Conservation (phyloP, 2,888 invertebrate species). For the Drosophila prostipennis region DNA sequence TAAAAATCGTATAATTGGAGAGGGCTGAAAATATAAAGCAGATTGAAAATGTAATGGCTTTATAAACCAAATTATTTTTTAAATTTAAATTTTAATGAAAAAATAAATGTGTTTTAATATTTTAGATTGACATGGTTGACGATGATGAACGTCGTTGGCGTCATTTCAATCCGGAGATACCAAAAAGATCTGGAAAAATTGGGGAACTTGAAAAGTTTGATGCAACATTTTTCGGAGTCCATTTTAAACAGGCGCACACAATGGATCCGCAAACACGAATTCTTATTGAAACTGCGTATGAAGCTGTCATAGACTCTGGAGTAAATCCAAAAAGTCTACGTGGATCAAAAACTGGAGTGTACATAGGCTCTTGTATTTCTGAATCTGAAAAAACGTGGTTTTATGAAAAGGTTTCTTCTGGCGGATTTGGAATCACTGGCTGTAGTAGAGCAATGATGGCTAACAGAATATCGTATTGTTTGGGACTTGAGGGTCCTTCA, state of each 20-base stretch:
- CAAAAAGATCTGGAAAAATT: slow-evolving; percentile 90
- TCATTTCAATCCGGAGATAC: slow-evolving; percentile 89
- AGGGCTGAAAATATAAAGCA: too few relatives aligned
- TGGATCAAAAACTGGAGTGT: slow-evolving; percentile 90
- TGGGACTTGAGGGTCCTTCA: slow-evolving; percentile 95
- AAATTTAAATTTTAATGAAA: background rate
- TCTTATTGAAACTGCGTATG: slow-evolving; percentile 91
- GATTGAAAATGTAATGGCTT: too few relatives aligned
- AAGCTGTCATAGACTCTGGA: slow-evolving; percentile 91
- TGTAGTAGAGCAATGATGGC: slow-evolving; percentile 96
- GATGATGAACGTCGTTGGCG: slow-evolving; percentile 92
- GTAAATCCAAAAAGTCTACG: slow-evolving; percentile 88
- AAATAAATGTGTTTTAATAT: background rate
- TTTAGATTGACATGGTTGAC: slow-evolving; percentile 91
- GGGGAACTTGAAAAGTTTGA: slow-evolving; percentile 90
- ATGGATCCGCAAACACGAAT: slow-evolving; percentile 92
- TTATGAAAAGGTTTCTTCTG: slow-evolving; percentile 87
- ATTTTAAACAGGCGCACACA: slow-evolving; percentile 90
- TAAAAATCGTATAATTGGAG: too few relatives aligned
- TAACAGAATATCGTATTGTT: slow-evolving; percentile 94
- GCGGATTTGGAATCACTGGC: slow-evolving; percentile 85
- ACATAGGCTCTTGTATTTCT: slow-evolving; percentile 89
- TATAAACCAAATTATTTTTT: too few relatives aligned
- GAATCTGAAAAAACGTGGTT: slow-evolving; percentile 91
- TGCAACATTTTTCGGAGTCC: slow-evolving; percentile 90